These are phyloP conservation scores for Rhagoletis pomonella DNA, from an alignment of 1,140 invertebrate genomes.

Conservation along the genomic window DNA sequence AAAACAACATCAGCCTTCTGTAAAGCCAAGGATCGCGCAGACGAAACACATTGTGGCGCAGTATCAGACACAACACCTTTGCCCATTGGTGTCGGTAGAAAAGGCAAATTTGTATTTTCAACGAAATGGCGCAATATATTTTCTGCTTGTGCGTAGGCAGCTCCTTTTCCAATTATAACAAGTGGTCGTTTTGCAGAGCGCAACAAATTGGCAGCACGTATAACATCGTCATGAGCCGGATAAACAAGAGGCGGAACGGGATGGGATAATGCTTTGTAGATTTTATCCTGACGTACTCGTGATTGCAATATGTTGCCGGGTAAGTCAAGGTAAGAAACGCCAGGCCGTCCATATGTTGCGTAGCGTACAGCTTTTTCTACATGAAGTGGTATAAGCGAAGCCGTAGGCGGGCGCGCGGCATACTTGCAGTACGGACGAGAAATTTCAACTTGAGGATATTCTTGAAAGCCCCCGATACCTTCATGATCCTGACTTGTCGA, in stretches of 20 bases:
- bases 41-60: conserved; percentile 84
- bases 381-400: conserved; percentile 89
- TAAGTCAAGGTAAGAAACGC: conserved; percentile 91
- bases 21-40: conserved; percentile 90
- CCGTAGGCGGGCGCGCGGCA: conserved; percentile 87
- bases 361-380: conserved; percentile 94
- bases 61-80: conserved; percentile 94
- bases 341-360: conserved; percentile 90
- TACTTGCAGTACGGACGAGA: conserved; percentile 92
- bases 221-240: conserved; percentile 81
- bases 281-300: conserved; percentile 65
- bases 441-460: conserved; percentile 93
- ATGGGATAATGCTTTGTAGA: conserved; percentile 72
- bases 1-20: conserved; percentile 92
- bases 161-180: conserved; percentile 95
- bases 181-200: conserved; percentile 85
- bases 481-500: conserved; percentile 94
- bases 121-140: conserved; percentile 82
- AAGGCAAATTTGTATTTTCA: conserved; percentile 84
- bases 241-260: conserved; percentile 81
- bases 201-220: conserved; percentile 82
- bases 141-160: conserved; percentile 89
- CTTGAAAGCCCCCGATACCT: conserved; percentile 95
- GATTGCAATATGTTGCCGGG: conserved; percentile 86
- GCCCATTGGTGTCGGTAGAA: conserved; percentile 96